Evolutionary conservation across 2,113 vertebrate genomes (phyloP).

Genomic region (Pollachius pollachius): DNA sequence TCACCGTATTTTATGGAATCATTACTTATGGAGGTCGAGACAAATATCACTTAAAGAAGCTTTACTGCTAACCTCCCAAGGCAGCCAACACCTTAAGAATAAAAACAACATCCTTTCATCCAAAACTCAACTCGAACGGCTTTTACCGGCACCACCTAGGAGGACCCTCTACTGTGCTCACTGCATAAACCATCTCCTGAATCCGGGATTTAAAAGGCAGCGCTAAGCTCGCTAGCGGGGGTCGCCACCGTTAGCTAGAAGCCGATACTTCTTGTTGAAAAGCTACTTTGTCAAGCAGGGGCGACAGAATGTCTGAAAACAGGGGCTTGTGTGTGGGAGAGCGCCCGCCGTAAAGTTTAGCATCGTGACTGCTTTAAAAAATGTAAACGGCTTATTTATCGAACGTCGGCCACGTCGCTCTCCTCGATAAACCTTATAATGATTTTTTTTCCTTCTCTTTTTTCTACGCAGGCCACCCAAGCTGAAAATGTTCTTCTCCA

Average conservation of each 20-base stretch:
- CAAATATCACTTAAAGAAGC: neutral
- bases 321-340: constrained; percentile 35
- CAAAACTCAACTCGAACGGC: neutral
- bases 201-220: constrained; percentile 21
- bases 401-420: constrained; percentile 34
- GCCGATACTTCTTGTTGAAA: constrained; percentile 56
- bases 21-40: neutral
- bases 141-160: constrained; percentile 9
- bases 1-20: too few species aligned
- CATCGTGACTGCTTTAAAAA: constrained; percentile 56
- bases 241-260: neutral
- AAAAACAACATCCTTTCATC: neutral
- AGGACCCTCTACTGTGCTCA: neutral
- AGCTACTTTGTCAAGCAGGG: constrained; percentile 48
- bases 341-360: constrained; percentile 54
- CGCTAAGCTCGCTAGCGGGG: neutral
- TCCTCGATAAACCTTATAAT: constrained; percentile 9
- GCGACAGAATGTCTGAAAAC: constrained; percentile 51
- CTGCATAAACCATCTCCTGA: neutral
- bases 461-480: constrained; percentile 46
- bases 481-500: constrained; percentile 54
- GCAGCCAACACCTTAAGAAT: neutral
- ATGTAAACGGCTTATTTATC: constrained; percentile 61
- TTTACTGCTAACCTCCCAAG: neutral
- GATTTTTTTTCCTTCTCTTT: constrained; percentile 25